Evolutionary conservation across 2,888 invertebrate species (phyloP).

Genomic region (Tipula vernalis): DNA sequence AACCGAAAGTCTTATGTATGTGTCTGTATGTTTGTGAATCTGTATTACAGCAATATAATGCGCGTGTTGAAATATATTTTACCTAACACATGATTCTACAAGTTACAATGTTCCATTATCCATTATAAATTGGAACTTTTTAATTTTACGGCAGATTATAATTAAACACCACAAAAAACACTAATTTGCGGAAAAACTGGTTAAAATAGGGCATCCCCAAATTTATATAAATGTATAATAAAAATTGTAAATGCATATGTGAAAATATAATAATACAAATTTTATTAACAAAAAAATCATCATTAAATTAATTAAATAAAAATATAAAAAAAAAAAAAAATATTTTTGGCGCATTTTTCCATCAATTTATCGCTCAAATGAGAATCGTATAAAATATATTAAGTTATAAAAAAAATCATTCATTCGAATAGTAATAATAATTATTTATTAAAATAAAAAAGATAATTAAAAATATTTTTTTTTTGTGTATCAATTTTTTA

Average conservation of each 20-base stretch:
- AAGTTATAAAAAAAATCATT: not conserved
- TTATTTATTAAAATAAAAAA: not conserved
- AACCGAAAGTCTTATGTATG: not conserved
- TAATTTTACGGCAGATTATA: not conserved
- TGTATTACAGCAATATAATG: not conserved
- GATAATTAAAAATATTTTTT: not conserved
- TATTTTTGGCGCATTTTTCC: not conserved
- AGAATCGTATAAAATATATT: not conserved
- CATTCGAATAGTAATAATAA: not conserved
- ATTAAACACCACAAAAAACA: not conserved
- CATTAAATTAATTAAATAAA: conserved; percentile 4
- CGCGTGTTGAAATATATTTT: not conserved
- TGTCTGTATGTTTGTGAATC: not conserved
- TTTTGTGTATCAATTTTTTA: not conserved
- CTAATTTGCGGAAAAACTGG: not conserved
- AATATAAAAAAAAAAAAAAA: not conserved
- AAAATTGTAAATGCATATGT: not conserved
- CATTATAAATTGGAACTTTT: not conserved
- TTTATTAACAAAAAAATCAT: not conserved
- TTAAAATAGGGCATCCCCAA: not conserved
- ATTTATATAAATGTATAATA: not conserved
- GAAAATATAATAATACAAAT: not conserved
- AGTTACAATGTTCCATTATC: not conserved
- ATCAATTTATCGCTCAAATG: not conserved
- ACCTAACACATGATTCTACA: not conserved